These are phyloP conservation scores for Tetragnatha montana DNA, from an alignment of 2,888 invertebrate species.

Conservation along the genomic window DNA sequence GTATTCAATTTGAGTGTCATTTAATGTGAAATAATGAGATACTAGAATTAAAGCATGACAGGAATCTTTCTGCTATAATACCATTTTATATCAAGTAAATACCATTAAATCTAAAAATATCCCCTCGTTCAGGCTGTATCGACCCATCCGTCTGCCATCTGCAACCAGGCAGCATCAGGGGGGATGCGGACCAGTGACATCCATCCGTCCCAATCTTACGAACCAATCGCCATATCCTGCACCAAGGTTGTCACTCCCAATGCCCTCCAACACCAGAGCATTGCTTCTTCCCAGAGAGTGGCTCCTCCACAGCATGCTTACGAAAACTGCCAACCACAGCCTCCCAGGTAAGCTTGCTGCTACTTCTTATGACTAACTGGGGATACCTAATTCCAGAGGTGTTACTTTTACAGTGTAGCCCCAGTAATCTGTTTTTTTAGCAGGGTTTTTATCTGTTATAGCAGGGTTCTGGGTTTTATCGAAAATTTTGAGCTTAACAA, in stretches of 20 bases:
- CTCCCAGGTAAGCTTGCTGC: neutral
- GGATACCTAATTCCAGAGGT: too few species aligned
- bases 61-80: too few species aligned
- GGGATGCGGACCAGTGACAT: neutral
- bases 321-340: neutral
- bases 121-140: neutral
- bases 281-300: constrained; percentile 56
- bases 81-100: too few species aligned
- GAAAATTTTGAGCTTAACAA: too few species aligned
- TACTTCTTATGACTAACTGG: too few species aligned
- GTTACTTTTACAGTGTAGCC: too few species aligned
- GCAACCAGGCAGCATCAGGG: neutral
- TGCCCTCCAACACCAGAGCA: constrained; percentile 51
- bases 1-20: too few species aligned
- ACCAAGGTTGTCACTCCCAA: constrained; percentile 61
- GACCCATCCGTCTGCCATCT: neutral
- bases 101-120: too few species aligned
- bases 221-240: constrained; percentile 39
- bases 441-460: too few species aligned
- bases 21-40: too few species aligned
- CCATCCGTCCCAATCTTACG: constrained; percentile 18
- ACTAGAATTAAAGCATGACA: too few species aligned
- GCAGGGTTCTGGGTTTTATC: neutral
- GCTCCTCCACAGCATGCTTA: neutral
- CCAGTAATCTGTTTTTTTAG: neutral